Evolutionary conservation across 2,113 vertebrate genomes (phyloP), one percentile per base, ranked within the genome.

Genomic region (Channa maculata): DNA sequence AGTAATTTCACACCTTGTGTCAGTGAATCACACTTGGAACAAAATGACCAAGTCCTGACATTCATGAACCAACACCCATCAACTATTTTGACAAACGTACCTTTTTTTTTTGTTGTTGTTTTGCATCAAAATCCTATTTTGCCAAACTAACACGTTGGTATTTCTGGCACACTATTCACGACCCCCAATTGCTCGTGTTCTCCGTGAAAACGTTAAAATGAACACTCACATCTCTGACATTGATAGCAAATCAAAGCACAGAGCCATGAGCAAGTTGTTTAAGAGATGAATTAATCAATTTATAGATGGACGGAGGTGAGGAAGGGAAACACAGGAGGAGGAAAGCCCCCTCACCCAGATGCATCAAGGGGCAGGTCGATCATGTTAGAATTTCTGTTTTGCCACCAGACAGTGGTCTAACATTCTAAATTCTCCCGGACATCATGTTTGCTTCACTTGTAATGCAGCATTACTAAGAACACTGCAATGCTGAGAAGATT

Each of bases 161-260:
- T 72, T 33, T 60, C 45, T 61, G 65, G 46, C 68, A 73, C 24
- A 4, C 57, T 62, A 55, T 41, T 71, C 59, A 24, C 39, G 54
- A 33, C 11, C 24, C 24, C 9, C 15, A 45, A 12, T 33, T 36
- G 59, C 39, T 43, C 67, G 62, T 65, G 80, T 88, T 86, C 75
- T 86, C 71, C 65, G 84, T 84, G 75, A 82, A 86, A 86, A 81
- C 67, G 46, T 66, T 79, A 65, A 43, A 74, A 84, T 67, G 49
- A 63, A 57, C 2, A 12, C 61, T 62, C 50, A 46, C 65, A 33
- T 34, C 71, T 63, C 55, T n/a, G 62, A 45, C n/a, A 57, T 64
- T 55, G 64, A 77, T 34, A 75, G 67, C 53, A 79, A 60, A 68
- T 15, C 45, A 57, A 52, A 65, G 61, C 7, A 13, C 0, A 1